Conservation (phyloP, 2,797 vertebrate species). For the Gobionotothen gibberifrons region DNA sequence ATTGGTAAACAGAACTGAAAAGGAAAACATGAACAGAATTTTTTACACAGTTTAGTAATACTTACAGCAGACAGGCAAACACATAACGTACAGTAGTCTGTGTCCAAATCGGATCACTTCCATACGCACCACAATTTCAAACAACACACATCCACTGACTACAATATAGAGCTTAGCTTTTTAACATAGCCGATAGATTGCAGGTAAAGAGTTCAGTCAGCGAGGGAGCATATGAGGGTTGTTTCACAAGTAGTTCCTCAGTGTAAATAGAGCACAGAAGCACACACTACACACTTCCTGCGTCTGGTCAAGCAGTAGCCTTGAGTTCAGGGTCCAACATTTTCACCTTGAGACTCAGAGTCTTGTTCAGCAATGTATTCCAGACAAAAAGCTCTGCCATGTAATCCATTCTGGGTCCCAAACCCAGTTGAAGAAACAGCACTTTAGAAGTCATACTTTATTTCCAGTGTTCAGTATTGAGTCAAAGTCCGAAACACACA, state of each 20-base stretch:
- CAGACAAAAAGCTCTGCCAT: conserved; percentile 5
- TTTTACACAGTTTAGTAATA: conserved; percentile 89
- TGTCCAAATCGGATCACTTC: conserved; percentile 85
- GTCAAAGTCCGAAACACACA: conserved; percentile 32
- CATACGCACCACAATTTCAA: conserved; percentile 83
- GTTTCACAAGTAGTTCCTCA: conserved; percentile 64
- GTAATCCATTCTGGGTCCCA: conserved; percentile 9
- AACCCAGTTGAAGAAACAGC: conserved; percentile 19
- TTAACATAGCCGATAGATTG: conserved; percentile 76
- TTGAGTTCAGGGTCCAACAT: conserved; percentile 39
- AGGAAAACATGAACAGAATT: conserved; percentile 87
- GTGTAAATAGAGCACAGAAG: conserved; percentile 57
- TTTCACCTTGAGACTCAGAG: conserved; percentile 32
- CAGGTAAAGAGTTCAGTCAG: conserved; percentile 60
- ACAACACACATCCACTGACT: conserved; percentile 91
- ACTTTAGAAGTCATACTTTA: conserved; percentile 6
- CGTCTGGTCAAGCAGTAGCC: conserved; percentile 42
- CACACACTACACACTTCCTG: conserved; percentile 50
- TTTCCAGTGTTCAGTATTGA: conserved; percentile 24
- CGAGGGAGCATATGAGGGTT: conserved; percentile 52
- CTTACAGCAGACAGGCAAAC: conserved; percentile 93
- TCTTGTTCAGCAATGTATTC: not conserved
- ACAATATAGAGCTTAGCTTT: conserved; percentile 88
- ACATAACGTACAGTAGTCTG: conserved; percentile 83
- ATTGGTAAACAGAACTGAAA: conserved; percentile 86